These are phyloP conservation scores for Calephelis nemesis DNA, from an alignment of 1,140 invertebrate genomes.

Conservation along the genomic window DNA sequence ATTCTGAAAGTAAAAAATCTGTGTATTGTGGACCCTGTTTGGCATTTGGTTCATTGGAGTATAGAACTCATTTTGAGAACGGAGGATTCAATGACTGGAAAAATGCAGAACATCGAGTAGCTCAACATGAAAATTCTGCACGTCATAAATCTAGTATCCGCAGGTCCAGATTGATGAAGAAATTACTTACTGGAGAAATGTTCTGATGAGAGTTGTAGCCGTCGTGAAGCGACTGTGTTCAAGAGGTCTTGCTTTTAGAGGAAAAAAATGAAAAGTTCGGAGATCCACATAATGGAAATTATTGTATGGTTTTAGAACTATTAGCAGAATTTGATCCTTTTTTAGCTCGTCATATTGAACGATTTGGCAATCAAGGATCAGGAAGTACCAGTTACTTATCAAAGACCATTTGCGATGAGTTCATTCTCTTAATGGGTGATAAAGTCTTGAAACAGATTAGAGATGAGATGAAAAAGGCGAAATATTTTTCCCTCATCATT, in stretches of 20 bases:
- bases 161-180: not conserved
- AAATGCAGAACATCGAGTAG: slow-evolving; percentile 26
- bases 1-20: slow-evolving; percentile 23
- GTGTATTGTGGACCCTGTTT: slow-evolving; percentile 19
- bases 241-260: not conserved
- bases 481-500: slow-evolving; percentile 12
- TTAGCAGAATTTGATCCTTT: too few species aligned
- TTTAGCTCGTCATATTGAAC: too few species aligned
- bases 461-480: not conserved
- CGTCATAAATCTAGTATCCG: not conserved
- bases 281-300: too few species aligned
- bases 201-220: slow-evolving; percentile 11
- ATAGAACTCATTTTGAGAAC: slow-evolving; percentile 21
- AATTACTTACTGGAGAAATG: slow-evolving; percentile 17
- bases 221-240: not conserved
- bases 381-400: slow-evolving; percentile 8
- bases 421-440: not conserved
- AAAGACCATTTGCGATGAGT: slow-evolving; percentile 6
- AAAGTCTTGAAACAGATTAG: slow-evolving; percentile 18
- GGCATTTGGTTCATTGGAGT: slow-evolving; percentile 19
- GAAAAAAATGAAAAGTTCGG: too few species aligned
- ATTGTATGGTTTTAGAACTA: too few species aligned
- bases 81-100: slow-evolving; percentile 27
- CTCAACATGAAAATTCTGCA: slow-evolving; percentile 21
- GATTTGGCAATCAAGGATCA: not conserved